phyloP scores from a whole-genome alignment of 2,888 invertebrate species.

The Anarsia innoxiella region DNA sequence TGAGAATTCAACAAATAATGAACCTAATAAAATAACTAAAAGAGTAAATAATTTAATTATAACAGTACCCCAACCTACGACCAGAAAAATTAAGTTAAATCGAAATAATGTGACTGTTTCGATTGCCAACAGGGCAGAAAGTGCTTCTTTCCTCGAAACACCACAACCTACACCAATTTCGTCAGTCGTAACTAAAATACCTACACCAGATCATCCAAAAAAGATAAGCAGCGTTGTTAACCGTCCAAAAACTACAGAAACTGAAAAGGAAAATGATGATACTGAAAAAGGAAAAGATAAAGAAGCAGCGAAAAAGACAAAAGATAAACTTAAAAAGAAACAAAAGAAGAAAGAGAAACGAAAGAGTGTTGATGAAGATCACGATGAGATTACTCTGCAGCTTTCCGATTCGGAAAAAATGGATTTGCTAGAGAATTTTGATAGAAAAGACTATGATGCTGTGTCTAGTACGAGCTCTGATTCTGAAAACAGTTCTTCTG shows the following conservation, averaged over 20 bases:
- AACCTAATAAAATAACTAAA: constrained; percentile 34
- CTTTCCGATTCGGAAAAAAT: constrained; percentile 67
- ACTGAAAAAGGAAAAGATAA: constrained; percentile 3
- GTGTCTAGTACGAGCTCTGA: constrained; percentile 33
- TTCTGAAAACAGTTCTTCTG: constrained; percentile 33
- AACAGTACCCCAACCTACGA: constrained; percentile 47
- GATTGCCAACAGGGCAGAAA: constrained; percentile 9
- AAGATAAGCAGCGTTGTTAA: constrained; percentile 8
- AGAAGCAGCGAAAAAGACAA: constrained; percentile 24
- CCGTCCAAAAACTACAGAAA: not conserved
- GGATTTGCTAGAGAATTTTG: constrained; percentile 62
- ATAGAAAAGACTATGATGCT: constrained; percentile 46
- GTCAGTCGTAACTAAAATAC: not conserved
- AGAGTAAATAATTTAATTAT: constrained; percentile 45
- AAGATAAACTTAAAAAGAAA: constrained; percentile 47
- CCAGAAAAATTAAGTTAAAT: constrained; percentile 60
- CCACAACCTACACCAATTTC: not conserved
- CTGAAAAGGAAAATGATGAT: not conserved
- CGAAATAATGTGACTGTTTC: constrained; percentile 32
- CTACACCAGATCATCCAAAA: constrained; percentile 1
- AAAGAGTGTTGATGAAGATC: constrained; percentile 38
- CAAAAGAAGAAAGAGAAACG: constrained; percentile 40
- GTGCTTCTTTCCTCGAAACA: not conserved
- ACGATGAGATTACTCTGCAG: constrained; percentile 64
- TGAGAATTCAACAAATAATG: not conserved